Evolutionary conservation across 1,140 invertebrate genomes (phyloP).

Genomic region (Manduca sexta): DNA sequence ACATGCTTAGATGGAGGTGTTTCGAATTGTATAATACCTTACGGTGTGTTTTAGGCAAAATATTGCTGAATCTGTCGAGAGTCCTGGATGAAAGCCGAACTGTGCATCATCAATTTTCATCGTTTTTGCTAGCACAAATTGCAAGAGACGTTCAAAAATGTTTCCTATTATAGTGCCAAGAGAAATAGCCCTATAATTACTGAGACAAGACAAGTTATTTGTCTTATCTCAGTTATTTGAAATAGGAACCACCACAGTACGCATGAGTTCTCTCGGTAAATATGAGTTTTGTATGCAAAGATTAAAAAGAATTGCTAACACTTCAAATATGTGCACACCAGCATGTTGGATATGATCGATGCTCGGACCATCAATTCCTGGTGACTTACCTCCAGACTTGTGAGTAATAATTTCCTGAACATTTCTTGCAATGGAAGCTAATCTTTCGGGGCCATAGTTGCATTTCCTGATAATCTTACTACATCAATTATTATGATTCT

Average conservation of each 20-base stretch:
- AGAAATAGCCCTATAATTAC: neutral
- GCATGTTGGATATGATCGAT: no score
- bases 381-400: no score
- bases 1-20: neutral
- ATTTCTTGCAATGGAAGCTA: no score
- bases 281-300: neutral
- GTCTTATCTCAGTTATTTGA: conserved; percentile 1
- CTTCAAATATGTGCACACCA: no score
- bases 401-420: no score
- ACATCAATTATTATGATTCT: no score
- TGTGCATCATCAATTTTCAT: neutral
- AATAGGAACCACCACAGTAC: neutral
- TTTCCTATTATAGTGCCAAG: neutral
- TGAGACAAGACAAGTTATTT: neutral
- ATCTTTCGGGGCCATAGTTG: no score
- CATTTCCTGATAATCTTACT: no score
- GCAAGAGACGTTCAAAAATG: neutral
- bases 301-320: neutral
- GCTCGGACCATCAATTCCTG: no score
- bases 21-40: neutral
- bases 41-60: neutral
- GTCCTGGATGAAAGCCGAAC: neutral
- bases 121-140: neutral
- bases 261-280: neutral
- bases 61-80: neutral